phyloP scores from a whole-genome alignment of 1,140 invertebrate genomes.

The Cydia splendana region DNA sequence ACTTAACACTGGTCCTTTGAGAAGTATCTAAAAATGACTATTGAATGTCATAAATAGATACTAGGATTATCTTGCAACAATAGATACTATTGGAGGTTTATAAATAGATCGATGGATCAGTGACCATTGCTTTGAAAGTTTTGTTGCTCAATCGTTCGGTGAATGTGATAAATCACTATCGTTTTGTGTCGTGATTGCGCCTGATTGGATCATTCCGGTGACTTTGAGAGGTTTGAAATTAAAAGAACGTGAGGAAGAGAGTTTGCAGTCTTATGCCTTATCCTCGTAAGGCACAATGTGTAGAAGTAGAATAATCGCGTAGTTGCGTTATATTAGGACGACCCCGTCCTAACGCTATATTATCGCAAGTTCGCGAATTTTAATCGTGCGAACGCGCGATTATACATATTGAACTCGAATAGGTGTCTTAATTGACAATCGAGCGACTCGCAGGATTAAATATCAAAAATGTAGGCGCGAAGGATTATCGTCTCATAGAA shows the following conservation, averaged over 20 bases:
- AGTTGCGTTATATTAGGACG: too few species aligned
- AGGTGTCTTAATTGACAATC: too few species aligned
- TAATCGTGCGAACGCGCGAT: too few species aligned
- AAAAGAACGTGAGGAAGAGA: neutral
- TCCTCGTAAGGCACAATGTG: too few species aligned
- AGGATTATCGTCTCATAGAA: too few species aligned
- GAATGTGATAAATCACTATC: constrained; percentile 6
- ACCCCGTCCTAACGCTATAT: too few species aligned
- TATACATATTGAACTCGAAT: too few species aligned
- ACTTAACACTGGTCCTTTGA: too few species aligned
- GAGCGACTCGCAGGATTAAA: too few species aligned
- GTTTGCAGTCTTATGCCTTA: neutral
- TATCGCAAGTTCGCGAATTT: too few species aligned
- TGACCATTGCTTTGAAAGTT: neutral
- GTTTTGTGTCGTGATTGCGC: constrained; percentile 11
- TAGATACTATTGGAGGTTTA: neutral
- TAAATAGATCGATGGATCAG: constrained; percentile 1
- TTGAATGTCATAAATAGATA: constrained; percentile 3
- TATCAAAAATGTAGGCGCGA: too few species aligned
- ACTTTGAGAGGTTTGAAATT: constrained; percentile 2
- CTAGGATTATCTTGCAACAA: neutral
- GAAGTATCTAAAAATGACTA: neutral
- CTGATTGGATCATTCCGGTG: neutral
- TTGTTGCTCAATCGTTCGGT: neutral
- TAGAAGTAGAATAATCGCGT: too few species aligned